A percentile compares a stretch with the other conserved stretches of the same genome.
Evolutionary conservation across 2,113 vertebrate genomes (phyloP).

Genomic region (Semicossyphus pulcher): DNA sequence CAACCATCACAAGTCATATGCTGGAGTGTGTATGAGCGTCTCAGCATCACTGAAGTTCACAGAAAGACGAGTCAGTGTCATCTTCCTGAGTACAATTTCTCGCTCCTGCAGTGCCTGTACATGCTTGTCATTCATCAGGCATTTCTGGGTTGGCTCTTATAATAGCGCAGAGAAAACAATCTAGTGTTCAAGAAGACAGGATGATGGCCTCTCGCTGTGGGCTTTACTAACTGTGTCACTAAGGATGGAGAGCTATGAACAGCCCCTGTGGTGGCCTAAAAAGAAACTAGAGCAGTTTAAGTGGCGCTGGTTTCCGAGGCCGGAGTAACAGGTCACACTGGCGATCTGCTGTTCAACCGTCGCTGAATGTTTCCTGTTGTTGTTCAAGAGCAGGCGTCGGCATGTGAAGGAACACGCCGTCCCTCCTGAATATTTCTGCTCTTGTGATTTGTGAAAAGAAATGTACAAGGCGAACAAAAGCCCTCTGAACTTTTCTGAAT

Average conservation of each 20-base stretch:
- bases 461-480: too few species aligned
- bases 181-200: slow-evolving; percentile 9
- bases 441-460: not conserved
- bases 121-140: slow-evolving; percentile 39
- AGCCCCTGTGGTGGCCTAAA: slow-evolving; percentile 58
- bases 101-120: not conserved
- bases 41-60: slow-evolving; percentile 33
- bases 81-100: slow-evolving; percentile 8
- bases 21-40: slow-evolving; percentile 13
- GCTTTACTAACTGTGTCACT: slow-evolving; percentile 55
- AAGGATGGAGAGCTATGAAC: slow-evolving; percentile 41
- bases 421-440: not conserved
- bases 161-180: slow-evolving; percentile 19
- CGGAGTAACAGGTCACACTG: slow-evolving; percentile 15
- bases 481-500: not conserved
- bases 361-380: not conserved
- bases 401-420: not conserved
- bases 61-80: slow-evolving; percentile 39
- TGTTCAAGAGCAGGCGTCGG: not conserved
- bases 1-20: slow-evolving; percentile 65
- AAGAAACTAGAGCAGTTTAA: slow-evolving; percentile 69
- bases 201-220: slow-evolving; percentile 37
- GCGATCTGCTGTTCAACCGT: slow-evolving; percentile 3
- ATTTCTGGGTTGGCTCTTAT: slow-evolving; percentile 40
- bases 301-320: not conserved